Percentiles rank a stretch among this genome's conserved stretches.
phyloP scores from a whole-genome alignment of 2,113 vertebrate species.

The Empidonax alnorum region DNA sequence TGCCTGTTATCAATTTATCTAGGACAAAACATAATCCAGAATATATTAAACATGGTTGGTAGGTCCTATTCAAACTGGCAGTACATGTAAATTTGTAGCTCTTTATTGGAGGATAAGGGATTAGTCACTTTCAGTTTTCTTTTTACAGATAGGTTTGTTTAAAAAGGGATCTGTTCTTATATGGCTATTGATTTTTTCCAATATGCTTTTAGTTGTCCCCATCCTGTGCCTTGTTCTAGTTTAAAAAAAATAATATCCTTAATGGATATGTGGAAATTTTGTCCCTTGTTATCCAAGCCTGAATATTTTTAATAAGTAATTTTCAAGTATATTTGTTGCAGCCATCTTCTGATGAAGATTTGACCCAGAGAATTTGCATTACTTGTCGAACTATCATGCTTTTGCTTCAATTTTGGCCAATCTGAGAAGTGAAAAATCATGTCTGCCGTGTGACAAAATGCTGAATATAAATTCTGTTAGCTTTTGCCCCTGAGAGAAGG shows the following conservation, averaged over 20 bases:
- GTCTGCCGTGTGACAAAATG: constrained; percentile 21
- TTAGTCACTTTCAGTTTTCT: not conserved
- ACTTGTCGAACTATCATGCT: not conserved
- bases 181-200: constrained; percentile 39
- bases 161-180: not conserved
- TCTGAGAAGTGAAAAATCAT: constrained; percentile 54
- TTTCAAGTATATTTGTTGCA: not conserved
- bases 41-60: constrained; percentile 19
- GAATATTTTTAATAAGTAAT: not conserved
- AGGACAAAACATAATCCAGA: constrained; percentile 38
- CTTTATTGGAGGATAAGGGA: constrained; percentile 33
- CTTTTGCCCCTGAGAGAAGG: constrained; percentile 14
- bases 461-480: constrained; percentile 57
- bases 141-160: constrained; percentile 30
- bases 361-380: not conserved
- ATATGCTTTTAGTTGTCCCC: not conserved
- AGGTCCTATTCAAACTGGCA: constrained; percentile 34
- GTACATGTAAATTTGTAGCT: constrained; percentile 6
- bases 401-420: constrained; percentile 44
- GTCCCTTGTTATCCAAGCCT: not conserved
- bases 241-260: not conserved
- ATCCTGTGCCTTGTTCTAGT: not conserved
- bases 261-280: not conserved
- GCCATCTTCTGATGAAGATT: not conserved
- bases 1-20: constrained; percentile 48